Percentiles rank a stretch among this genome's conserved stretches.
Conservation (phyloP, 2,888 invertebrate species). For the Orthosia gothica region DNA sequence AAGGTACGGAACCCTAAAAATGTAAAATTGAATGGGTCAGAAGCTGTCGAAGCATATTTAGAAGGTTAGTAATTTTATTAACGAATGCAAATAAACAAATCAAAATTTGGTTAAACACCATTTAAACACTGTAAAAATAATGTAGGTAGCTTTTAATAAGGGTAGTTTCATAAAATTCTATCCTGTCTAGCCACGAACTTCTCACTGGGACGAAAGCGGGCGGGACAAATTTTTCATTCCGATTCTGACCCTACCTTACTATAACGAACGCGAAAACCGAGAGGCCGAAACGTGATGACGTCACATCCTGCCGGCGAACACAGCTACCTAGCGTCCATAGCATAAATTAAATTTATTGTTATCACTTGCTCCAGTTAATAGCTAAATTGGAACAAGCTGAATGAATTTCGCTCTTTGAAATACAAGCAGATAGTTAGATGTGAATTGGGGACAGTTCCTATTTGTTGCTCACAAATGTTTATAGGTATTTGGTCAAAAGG, state of each 20-base stretch:
- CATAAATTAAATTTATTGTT: conserved; percentile 52
- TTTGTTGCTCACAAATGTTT: no score
- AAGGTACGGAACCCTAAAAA: no score
- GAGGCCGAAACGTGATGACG: conserved; percentile 16
- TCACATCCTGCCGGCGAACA: conserved; percentile 35
- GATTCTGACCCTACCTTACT: neutral
- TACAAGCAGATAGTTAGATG: neutral
- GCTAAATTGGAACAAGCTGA: conserved; percentile 28
- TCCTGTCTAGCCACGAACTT: no score
- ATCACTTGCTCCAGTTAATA: conserved; percentile 33
- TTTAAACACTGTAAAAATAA: no score
- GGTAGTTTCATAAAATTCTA: no score
- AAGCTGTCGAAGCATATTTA: no score
- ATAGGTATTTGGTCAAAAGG: no score
- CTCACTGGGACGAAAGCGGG: neutral
- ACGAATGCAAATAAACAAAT: no score
- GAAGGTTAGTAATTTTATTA: no score
- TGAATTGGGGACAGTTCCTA: neutral
- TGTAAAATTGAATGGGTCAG: no score
- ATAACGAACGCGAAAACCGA: neutral
- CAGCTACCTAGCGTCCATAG: conserved; percentile 4
- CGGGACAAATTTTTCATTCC: neutral
- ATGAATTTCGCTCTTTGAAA: conserved; percentile 14
- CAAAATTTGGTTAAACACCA: no score
- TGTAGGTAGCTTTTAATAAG: no score